These are phyloP conservation scores for Lepetodrilus schrolli DNA, from an alignment of 2,888 invertebrate species.

Conservation along the genomic window DNA sequence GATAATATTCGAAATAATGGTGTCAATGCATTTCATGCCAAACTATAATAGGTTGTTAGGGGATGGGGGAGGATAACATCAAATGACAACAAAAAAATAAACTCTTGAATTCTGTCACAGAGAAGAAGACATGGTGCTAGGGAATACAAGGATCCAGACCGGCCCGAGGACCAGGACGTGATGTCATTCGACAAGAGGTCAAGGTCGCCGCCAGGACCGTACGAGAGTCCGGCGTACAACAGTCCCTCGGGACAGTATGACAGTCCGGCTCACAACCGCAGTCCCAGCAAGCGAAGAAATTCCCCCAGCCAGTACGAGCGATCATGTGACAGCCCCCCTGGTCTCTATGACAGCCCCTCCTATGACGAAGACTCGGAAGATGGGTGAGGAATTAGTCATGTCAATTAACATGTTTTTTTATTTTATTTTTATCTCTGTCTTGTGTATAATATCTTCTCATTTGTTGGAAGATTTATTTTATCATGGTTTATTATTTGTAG, in stretches of 20 bases:
- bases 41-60: too few species aligned
- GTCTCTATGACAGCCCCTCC: conserved; percentile 71
- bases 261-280: conserved; percentile 20
- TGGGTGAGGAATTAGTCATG: conserved; percentile 43
- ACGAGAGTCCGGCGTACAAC: conserved; percentile 36
- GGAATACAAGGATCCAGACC: conserved; percentile 20
- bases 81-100: too few species aligned
- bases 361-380: conserved; percentile 62
- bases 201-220: conserved; percentile 37
- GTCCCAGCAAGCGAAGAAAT: conserved; percentile 17
- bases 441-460: too few species aligned
- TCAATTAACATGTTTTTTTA: too few species aligned
- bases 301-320: conserved; percentile 42
- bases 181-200: conserved; percentile 26
- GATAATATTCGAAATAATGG: too few species aligned
- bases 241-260: conserved; percentile 36
- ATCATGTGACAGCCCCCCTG: conserved; percentile 62
- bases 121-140: conserved; percentile 29
- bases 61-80: too few species aligned
- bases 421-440: too few species aligned
- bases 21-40: too few species aligned
- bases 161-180: neutral
- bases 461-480: too few species aligned
- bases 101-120: conserved; percentile 1
- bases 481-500: too few species aligned